Percentiles rank a stretch among this genome's conserved stretches.
phyloP scores from a whole-genome alignment of 1,140 invertebrate species.

The Geopemphigus sp. region DNA sequence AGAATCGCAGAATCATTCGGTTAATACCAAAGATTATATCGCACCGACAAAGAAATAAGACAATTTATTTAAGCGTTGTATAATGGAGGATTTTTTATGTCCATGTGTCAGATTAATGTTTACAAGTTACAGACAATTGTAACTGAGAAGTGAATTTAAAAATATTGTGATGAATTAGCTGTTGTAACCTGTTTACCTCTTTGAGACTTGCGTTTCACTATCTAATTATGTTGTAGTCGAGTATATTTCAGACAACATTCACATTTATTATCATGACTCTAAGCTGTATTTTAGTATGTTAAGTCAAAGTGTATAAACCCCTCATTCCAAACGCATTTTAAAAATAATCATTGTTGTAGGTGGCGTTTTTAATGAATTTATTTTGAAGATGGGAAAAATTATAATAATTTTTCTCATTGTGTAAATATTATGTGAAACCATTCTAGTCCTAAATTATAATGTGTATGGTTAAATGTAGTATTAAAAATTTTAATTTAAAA shows the following conservation, averaged over 20 bases:
- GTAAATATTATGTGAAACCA: slow-evolving; percentile 24
- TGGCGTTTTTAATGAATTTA: background rate
- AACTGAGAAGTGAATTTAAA: background rate
- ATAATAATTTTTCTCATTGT: slow-evolving; percentile 1
- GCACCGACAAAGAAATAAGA: background rate
- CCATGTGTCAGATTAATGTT: background rate
- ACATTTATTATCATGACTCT: no score
- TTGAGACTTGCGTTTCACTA: no score
- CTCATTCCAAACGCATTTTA: background rate
- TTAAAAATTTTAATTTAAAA: background rate
- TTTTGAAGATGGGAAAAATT: background rate
- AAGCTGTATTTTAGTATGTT: no score
- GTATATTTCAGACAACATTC: no score
- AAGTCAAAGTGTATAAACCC: no score
- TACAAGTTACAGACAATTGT: background rate
- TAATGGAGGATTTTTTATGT: background rate
- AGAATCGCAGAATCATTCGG: background rate
- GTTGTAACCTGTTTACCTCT: background rate
- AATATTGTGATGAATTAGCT: background rate
- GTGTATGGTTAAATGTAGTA: slow-evolving; percentile 27
- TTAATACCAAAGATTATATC: slow-evolving; percentile 19
- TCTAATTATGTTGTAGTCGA: no score
- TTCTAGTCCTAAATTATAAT: slow-evolving; percentile 45
- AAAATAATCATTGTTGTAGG: background rate
- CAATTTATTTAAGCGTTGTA: background rate